Evolutionary conservation across 2,113 vertebrate genomes (phyloP).

Genomic region (Gorsachius goisagi): DNA sequence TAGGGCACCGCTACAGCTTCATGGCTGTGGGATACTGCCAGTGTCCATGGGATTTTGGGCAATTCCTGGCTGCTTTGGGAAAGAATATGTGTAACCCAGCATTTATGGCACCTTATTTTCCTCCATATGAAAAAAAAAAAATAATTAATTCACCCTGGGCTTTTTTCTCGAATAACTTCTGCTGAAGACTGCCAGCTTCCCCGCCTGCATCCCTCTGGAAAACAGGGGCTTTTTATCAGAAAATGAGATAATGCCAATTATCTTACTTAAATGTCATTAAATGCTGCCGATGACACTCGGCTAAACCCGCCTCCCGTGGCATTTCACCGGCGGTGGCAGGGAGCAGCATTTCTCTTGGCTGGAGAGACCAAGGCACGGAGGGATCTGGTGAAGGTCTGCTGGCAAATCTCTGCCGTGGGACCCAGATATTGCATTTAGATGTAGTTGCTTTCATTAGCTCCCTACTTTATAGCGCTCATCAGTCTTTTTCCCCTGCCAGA

Average conservation of each 20-base stretch:
- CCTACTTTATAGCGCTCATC: slow-evolving; percentile 1
- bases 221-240: not conserved
- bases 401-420: not conserved
- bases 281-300: not conserved
- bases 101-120: not conserved
- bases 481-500: slow-evolving; percentile 31
- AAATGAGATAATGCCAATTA: not conserved
- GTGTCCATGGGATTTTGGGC: not conserved
- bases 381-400: not conserved
- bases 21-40: not conserved
- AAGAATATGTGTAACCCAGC: not conserved
- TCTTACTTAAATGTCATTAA: not conserved
- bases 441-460: slow-evolving; percentile 17
- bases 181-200: not conserved
- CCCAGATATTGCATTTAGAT: not conserved
- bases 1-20: not conserved
- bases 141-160: not conserved
- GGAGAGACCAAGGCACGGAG: not conserved
- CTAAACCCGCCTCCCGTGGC: not conserved
- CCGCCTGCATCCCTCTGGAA: not conserved
- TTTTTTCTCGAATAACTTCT: not conserved
- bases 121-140: not conserved
- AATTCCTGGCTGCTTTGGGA: not conserved
- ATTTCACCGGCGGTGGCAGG: not conserved
- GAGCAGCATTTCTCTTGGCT: not conserved